phyloP scores from a whole-genome alignment of 2,888 invertebrate genomes.

The Notocelia uddmanniana region DNA sequence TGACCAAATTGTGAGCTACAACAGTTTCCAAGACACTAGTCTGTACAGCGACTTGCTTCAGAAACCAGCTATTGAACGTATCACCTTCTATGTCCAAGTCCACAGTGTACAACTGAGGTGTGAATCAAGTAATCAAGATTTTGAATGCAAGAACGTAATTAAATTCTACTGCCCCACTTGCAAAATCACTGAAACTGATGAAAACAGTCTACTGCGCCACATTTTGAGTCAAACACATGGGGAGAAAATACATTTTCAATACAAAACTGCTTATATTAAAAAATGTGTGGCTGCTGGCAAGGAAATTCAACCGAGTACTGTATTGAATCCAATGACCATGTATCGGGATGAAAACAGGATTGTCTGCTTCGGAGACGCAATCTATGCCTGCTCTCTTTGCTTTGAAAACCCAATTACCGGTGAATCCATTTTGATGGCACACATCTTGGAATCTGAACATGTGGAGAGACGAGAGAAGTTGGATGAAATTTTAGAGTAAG shows the following conservation, averaged over 20 bases:
- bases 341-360: constrained; percentile 81
- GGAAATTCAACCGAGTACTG: constrained; percentile 78
- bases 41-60: constrained; percentile 68
- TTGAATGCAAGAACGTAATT: constrained; percentile 63
- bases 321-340: constrained; percentile 79
- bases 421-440: constrained; percentile 76
- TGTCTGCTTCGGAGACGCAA: constrained; percentile 78
- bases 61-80: constrained; percentile 75
- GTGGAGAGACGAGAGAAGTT: constrained; percentile 65
- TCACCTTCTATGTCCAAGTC: constrained; percentile 79
- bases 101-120: constrained; percentile 74
- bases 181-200: constrained; percentile 64
- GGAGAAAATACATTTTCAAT: constrained; percentile 77
- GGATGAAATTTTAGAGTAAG: constrained; percentile 64
- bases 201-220: constrained; percentile 69
- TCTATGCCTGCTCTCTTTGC: constrained; percentile 77
- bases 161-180: constrained; percentile 73
- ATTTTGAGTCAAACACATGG: constrained; percentile 73
- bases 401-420: constrained; percentile 77
- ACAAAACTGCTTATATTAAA: constrained; percentile 80
- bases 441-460: constrained; percentile 68
- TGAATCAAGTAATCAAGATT: constrained; percentile 56
- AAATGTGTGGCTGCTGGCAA: constrained; percentile 72
- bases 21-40: constrained; percentile 74
- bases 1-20: constrained; percentile 75